These are phyloP conservation scores for Brachionus manjavacas DNA, from an alignment of 1,140 invertebrate species.

Conservation along the genomic window DNA sequence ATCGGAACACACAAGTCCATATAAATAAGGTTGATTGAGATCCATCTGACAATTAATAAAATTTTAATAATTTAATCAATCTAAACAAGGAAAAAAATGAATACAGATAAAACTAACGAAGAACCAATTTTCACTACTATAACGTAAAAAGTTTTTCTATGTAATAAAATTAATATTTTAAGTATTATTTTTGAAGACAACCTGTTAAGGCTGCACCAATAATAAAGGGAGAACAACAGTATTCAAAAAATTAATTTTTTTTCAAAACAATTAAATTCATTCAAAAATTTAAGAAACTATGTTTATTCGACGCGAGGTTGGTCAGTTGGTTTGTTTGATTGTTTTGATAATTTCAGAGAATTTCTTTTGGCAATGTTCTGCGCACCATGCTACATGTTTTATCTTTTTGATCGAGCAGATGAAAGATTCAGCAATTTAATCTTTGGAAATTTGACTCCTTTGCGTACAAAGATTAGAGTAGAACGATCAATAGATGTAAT, in stretches of 20 bases:
- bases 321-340: not conserved
- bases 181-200: not conserved
- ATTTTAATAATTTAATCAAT: not conserved
- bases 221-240: not conserved
- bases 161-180: not conserved
- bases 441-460: not conserved
- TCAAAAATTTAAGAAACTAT: not conserved
- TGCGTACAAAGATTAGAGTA: not conserved
- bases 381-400: not conserved
- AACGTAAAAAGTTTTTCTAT: not conserved
- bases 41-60: not conserved
- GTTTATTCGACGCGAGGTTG: not conserved
- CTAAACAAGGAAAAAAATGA: not conserved
- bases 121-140: not conserved
- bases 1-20: not conserved
- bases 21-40: not conserved
- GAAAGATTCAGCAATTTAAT: not conserved
- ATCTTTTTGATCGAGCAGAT: not conserved
- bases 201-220: not conserved
- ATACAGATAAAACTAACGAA: not conserved
- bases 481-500: not conserved
- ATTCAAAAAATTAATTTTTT: not conserved
- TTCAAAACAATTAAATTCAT: not conserved
- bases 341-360: not conserved
- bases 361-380: not conserved